These are phyloP conservation scores for Temnothorax rugatulus DNA, from an alignment of 2,888 invertebrate species.

Conservation along the genomic window DNA sequence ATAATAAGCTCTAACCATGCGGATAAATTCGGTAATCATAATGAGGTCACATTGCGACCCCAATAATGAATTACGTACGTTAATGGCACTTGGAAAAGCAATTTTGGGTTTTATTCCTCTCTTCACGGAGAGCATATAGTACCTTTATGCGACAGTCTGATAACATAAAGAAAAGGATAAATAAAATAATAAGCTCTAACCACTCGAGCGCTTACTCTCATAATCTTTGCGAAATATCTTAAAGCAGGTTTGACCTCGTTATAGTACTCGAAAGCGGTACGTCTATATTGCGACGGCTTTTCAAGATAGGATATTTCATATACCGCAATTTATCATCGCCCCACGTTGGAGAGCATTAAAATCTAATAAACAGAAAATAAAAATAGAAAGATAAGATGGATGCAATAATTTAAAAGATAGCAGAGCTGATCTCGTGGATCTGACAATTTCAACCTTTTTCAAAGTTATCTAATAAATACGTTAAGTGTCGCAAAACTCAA, in stretches of 20 bases:
- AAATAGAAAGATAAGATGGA: neutral
- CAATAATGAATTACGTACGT: conserved; percentile 21
- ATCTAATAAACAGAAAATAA: neutral
- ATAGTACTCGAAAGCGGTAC: neutral
- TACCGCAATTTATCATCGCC: conserved; percentile 31
- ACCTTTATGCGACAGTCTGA: neutral
- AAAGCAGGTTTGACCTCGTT: conserved; percentile 20
- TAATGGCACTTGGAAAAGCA: neutral
- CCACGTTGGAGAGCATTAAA: conserved; percentile 19
- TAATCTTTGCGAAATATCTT: conserved; percentile 29
- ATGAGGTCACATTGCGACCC: conserved; percentile 41
- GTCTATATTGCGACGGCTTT: conserved; percentile 5
- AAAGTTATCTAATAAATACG: neutral
- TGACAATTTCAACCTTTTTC: neutral
- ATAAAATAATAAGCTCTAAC: conserved; percentile 1
- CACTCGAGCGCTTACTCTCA: neutral
- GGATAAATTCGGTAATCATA: conserved; percentile 37
- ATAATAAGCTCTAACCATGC: neutral
- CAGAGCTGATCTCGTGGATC: neutral
- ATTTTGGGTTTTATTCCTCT: conserved; percentile 26
- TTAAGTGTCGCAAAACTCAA: neutral
- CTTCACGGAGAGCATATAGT: neutral
- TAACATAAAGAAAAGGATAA: neutral
- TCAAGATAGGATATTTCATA: conserved; percentile 32
- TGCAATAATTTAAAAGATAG: neutral